A percentile compares a stretch with the other conserved stretches of the same genome.
Evolutionary conservation across 2,797 vertebrate genomes (phyloP).

Genomic region (Phrynocephalus guinanensis): DNA sequence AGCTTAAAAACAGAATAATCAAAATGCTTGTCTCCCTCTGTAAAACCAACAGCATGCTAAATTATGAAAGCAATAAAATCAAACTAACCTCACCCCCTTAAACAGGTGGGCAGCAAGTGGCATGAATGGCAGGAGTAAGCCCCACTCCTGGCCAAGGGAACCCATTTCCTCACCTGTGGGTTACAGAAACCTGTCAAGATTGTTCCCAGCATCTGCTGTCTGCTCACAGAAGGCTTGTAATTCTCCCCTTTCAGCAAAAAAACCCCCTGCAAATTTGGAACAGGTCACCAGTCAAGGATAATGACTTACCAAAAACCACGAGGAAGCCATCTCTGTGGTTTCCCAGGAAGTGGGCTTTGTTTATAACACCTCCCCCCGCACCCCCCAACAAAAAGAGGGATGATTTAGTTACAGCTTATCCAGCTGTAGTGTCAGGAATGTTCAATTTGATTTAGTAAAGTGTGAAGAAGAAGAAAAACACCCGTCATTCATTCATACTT

Average conservation of each 20-base stretch:
- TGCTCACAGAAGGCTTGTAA: conserved; percentile 12
- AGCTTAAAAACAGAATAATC: not conserved
- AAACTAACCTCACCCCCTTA: no score
- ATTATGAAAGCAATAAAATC: not conserved
- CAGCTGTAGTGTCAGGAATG: conserved; percentile 47
- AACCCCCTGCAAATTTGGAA: conserved; percentile 37
- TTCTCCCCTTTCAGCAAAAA: conserved; percentile 20
- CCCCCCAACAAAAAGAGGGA: not conserved
- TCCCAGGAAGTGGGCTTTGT: conserved; percentile 20
- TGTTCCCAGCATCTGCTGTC: conserved; percentile 39
- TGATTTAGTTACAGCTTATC: conserved; percentile 47
- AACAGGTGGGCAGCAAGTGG: not conserved
- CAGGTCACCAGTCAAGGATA: conserved; percentile 24
- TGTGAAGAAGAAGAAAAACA: conserved; percentile 12
- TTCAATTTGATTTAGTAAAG: conserved; percentile 44
- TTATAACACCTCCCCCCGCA: conserved; percentile 16
- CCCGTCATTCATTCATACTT: conserved; percentile 25
- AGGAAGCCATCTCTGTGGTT: conserved; percentile 16
- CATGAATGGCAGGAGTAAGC: not conserved
- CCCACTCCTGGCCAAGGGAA: not conserved
- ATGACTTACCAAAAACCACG: not conserved
- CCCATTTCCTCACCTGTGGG: not conserved
- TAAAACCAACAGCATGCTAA: not conserved
- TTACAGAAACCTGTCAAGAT: conserved; percentile 14
- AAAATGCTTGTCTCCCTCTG: not conserved